Conservation (phyloP, 2,888 invertebrate genomes). For the Pemphredon lugubris region DNA sequence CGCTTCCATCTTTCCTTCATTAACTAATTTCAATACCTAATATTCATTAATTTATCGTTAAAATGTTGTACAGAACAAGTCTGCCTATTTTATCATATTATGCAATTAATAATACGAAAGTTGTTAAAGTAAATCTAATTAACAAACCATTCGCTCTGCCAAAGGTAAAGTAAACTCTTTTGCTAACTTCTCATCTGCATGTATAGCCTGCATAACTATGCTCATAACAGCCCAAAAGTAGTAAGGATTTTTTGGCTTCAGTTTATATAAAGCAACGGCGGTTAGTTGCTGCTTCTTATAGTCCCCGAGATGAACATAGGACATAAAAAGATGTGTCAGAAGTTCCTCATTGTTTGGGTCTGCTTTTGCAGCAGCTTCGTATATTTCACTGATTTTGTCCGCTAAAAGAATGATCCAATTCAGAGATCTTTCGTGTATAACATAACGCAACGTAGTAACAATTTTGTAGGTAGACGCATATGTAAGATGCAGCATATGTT, state of each 20-base stretch:
- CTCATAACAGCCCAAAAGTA: constrained; percentile 99
- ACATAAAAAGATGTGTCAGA: constrained; percentile 96
- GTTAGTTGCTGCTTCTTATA: constrained; percentile 94
- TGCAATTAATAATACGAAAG: no score
- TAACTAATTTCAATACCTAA: constrained; percentile 87
- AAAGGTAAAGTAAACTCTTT: constrained; percentile 89
- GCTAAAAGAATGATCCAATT: constrained; percentile 83
- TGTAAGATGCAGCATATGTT: no score
- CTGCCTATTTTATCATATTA: no score
- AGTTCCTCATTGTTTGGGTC: constrained; percentile 95
- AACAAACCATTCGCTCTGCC: constrained; percentile 95
- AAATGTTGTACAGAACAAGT: no score
- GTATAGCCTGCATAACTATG: constrained; percentile 92
- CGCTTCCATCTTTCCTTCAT: constrained; percentile 93
- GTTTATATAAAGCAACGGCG: constrained; percentile 94
- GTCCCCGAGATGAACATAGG: constrained; percentile 94
- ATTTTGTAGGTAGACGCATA: no score
- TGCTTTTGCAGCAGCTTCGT: constrained; percentile 93
- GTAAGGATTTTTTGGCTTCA: constrained; percentile 96
- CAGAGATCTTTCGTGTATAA: no score
- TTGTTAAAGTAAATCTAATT: neutral
- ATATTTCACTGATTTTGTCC: constrained; percentile 93
- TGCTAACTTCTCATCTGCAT: constrained; percentile 80
- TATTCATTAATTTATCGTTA: no score
- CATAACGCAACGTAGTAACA: neutral